phyloP scores from a whole-genome alignment of 2,888 invertebrate genomes.

The Napeogenes sylphis region DNA sequence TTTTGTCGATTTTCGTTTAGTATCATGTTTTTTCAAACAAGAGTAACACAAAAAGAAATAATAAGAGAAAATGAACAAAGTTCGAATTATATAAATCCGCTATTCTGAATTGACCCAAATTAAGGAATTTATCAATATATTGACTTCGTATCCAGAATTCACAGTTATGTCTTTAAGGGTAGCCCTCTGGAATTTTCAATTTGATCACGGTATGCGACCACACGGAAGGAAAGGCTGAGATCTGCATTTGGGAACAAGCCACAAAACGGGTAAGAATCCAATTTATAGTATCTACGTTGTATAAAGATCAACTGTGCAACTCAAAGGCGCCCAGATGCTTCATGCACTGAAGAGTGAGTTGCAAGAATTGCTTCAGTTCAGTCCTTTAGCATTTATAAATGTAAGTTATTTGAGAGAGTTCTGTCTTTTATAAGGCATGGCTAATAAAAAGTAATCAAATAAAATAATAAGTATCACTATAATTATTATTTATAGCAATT shows the following conservation, averaged over 20 bases:
- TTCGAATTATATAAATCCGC: background rate
- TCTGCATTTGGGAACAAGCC: conserved; percentile 52
- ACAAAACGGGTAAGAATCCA: conserved; percentile 48
- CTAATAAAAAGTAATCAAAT: no score
- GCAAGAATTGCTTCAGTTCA: background rate
- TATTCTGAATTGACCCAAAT: background rate
- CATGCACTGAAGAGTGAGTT: conserved; percentile 6
- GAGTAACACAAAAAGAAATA: no score
- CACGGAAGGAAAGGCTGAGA: conserved; percentile 54
- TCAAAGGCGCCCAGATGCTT: conserved; percentile 15
- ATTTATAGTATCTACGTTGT: conserved; percentile 62
- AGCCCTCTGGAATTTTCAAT: conserved; percentile 64
- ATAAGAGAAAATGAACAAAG: no score
- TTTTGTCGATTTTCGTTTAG: no score
- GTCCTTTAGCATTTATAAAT: background rate
- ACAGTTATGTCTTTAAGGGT: conserved; percentile 37
- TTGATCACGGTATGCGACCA: conserved; percentile 54
- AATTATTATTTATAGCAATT: no score
- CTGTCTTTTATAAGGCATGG: no score
- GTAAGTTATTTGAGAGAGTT: background rate
- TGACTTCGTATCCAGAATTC: conserved; percentile 22
- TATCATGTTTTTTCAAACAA: no score
- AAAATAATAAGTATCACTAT: no score
- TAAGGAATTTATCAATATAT: conserved; percentile 19
- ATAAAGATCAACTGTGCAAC: conserved; percentile 32